Percentiles rank a stretch among this genome's conserved stretches.
Conservation (phyloP, 2,113 vertebrate species). For the Mionectes macconnelli region DNA sequence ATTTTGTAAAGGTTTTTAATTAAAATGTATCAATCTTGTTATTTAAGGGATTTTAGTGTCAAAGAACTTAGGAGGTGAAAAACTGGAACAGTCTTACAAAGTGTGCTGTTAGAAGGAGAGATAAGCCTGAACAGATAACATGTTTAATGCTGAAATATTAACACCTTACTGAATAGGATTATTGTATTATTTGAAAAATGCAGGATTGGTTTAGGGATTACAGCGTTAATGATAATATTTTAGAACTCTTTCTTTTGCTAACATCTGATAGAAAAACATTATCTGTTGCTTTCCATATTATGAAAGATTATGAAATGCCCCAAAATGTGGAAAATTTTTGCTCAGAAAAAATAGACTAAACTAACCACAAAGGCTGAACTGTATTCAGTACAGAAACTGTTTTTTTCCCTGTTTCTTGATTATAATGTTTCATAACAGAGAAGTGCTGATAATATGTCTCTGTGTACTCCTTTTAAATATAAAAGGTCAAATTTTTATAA, state of each 20-base stretch:
- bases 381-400: neutral
- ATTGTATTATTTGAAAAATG: neutral
- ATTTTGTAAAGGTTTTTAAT: neutral
- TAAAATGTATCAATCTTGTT: neutral
- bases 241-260: neutral
- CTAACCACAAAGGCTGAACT: neutral
- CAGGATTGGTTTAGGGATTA: neutral
- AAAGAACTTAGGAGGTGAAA: neutral
- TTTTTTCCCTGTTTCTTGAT: neutral
- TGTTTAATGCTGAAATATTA: conserved; percentile 19
- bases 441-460: neutral
- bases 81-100: neutral
- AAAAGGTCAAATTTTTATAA: neutral
- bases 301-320: neutral
- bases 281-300: neutral
- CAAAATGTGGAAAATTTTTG: neutral
- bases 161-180: neutral
- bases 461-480: neutral
- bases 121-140: conserved; percentile 12
- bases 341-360: neutral
- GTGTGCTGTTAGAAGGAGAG: neutral
- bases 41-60: conserved; percentile 6
- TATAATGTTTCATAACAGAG: neutral
- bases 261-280: neutral
- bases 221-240: neutral